Evolutionary conservation across 2,797 vertebrate species (phyloP).

Genomic region (Betta splendens): DNA sequence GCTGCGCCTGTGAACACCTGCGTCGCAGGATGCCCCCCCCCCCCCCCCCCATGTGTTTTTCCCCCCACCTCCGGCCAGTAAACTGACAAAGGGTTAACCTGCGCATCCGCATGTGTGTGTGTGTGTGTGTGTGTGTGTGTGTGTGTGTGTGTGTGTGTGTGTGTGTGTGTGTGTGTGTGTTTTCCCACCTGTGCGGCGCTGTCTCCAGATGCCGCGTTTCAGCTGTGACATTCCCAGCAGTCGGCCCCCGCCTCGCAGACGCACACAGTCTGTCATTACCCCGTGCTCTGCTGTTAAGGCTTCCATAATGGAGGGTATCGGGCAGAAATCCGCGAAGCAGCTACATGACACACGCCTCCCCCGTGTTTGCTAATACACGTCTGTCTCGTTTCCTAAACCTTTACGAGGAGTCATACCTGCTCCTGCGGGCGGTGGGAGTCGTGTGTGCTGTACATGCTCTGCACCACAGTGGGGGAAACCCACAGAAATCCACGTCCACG

Average conservation of each 20-base stretch:
- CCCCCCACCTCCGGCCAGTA: constrained; percentile 6
- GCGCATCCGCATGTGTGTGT: constrained; percentile 31
- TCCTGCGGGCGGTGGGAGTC: constrained; percentile 10
- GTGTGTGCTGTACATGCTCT: constrained; percentile 5
- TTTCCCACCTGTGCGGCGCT: constrained; percentile 23
- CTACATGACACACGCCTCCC: constrained; percentile 2
- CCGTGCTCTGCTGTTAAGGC: constrained; percentile 43
- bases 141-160: constrained; percentile 27
- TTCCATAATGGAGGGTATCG: constrained; percentile 37
- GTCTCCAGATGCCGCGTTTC: constrained; percentile 44
- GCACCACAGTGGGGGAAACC: constrained; percentile 41
- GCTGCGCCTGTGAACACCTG: constrained; percentile 42
- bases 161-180: constrained; percentile 27
- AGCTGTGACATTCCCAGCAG: constrained; percentile 51
- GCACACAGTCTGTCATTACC: constrained; percentile 63
- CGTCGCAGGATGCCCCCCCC: constrained; percentile 9
- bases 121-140: constrained; percentile 32
- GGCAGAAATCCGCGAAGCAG: constrained; percentile 17
- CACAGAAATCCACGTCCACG: constrained; percentile 51
- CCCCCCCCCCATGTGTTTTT: constrained; percentile 16
- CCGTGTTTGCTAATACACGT: constrained; percentile 4
- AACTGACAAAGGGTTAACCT: constrained; percentile 47
- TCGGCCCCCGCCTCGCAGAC: constrained; percentile 25
- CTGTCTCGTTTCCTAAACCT: constrained; percentile 18
- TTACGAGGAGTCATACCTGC: constrained; percentile 6